Percentiles rank a stretch among this genome's conserved stretches.
These are phyloP conservation scores for Acleris cristana DNA, from an alignment of 2,888 invertebrate species.

Conservation along the genomic window DNA sequence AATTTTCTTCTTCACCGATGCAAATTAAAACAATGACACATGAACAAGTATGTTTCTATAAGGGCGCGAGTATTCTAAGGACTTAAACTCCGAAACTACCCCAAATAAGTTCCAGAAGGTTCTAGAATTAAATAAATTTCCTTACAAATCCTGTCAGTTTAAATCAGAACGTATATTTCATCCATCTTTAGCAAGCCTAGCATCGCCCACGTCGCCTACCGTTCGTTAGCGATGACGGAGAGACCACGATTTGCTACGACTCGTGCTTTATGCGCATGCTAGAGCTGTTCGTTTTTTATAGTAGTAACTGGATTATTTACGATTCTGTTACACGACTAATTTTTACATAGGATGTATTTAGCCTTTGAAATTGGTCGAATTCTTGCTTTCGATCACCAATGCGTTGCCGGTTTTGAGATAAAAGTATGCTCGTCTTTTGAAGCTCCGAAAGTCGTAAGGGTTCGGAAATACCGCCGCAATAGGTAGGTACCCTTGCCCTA, in stretches of 20 bases:
- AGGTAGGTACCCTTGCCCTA: too few species aligned
- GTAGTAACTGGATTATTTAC: not conserved
- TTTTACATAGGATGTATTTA: too few species aligned
- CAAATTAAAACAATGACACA: too few species aligned
- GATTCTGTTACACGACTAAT: not conserved
- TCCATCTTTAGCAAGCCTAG: slow-evolving; percentile 1
- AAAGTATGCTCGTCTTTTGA: too few species aligned
- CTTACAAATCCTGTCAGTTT: not conserved
- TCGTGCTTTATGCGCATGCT: not conserved
- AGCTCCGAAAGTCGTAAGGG: too few species aligned
- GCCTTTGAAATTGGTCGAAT: too few species aligned
- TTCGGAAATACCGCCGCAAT: too few species aligned
- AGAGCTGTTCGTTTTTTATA: not conserved
- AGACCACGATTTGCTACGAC: slow-evolving; percentile 14
- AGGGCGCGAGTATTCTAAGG: too few species aligned
- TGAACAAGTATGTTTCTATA: too few species aligned
- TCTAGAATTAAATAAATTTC: not conserved
- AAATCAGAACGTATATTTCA: not conserved
- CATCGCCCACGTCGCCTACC: slow-evolving; percentile 13
- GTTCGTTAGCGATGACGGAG: slow-evolving; percentile 21
- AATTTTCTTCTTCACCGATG: too few species aligned
- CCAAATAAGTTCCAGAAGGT: not conserved
- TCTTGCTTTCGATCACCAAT: too few species aligned
- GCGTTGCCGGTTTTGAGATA: too few species aligned
- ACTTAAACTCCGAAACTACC: not conserved